Evolutionary conservation across 2,888 invertebrate genomes (phyloP).

Genomic region (Cosmia trapezina): DNA sequence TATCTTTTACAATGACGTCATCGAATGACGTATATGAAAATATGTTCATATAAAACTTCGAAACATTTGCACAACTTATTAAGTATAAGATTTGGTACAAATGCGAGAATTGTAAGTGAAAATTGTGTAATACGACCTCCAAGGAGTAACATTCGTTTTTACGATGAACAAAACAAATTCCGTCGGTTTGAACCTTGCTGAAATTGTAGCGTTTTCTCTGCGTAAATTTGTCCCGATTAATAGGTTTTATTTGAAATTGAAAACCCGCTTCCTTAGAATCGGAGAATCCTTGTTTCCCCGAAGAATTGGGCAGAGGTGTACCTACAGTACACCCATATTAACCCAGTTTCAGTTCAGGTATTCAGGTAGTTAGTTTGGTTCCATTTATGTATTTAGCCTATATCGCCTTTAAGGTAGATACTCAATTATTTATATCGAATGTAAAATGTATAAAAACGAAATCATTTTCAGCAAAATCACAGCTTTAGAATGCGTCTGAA

Average conservation of each 20-base stretch:
- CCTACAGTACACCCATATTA: too few species aligned
- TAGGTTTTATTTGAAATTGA: neutral
- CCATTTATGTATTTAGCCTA: neutral
- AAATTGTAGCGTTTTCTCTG: slow-evolving; percentile 30
- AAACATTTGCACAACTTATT: slow-evolving; percentile 52
- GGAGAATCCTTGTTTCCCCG: neutral
- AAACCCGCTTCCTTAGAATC: neutral
- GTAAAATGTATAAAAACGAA: neutral
- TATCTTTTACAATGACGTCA: neutral
- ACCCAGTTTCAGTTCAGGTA: too few species aligned
- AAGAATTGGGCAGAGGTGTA: too few species aligned
- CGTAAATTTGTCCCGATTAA: neutral
- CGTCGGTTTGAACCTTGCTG: slow-evolving; percentile 24
- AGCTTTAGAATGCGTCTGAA: neutral
- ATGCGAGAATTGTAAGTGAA: slow-evolving; percentile 36
- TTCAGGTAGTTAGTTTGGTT: too few species aligned
- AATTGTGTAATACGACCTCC: slow-evolving; percentile 58
- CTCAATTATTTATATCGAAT: neutral
- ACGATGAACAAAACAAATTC: slow-evolving; percentile 44
- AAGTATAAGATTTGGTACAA: slow-evolving; percentile 35
- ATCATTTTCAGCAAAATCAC: neutral
- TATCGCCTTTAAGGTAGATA: neutral
- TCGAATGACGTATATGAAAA: slow-evolving; percentile 17
- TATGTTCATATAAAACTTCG: slow-evolving; percentile 7
- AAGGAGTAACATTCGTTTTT: slow-evolving; percentile 38